phyloP scores from a whole-genome alignment of 1,140 invertebrate genomes.

The Lepidurus packardi region DNA sequence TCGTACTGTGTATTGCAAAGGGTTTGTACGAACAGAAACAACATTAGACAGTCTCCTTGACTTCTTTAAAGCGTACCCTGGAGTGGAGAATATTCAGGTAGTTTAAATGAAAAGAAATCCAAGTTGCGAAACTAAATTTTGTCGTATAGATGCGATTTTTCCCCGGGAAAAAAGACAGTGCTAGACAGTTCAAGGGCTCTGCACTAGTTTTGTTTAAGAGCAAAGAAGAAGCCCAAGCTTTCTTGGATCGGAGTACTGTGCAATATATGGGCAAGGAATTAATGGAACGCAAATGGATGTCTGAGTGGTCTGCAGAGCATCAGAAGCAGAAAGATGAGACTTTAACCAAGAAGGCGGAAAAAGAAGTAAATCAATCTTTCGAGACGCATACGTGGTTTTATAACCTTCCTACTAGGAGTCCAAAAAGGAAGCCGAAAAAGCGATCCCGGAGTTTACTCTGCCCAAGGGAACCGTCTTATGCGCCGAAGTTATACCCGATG shows the following conservation, averaged over 20 bases:
- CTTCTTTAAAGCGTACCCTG: conserved; percentile 65
- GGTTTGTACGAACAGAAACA: conserved; percentile 64
- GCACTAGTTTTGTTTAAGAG: conserved; percentile 77
- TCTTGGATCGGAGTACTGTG: conserved; percentile 57
- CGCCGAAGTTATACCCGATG: neutral
- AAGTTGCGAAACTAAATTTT: neutral
- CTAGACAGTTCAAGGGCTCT: conserved; percentile 78
- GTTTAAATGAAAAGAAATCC: conserved; percentile 39
- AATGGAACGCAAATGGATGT: conserved; percentile 4
- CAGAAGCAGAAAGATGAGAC: conserved; percentile 7
- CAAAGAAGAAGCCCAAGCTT: conserved; percentile 61
- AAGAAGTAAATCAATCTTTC: neutral
- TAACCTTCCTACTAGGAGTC: neutral
- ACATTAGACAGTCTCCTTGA: conserved; percentile 65
- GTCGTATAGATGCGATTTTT: conserved; percentile 59
- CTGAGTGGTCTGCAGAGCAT: conserved; percentile 5
- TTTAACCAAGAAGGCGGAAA: conserved; percentile 17
- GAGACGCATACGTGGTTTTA: neutral
- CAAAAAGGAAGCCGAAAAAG: neutral
- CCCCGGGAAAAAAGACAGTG: conserved; percentile 54
- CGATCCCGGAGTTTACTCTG: neutral
- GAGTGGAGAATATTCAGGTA: conserved; percentile 67
- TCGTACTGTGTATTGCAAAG: conserved; percentile 81
- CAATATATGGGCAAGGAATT: conserved; percentile 68
- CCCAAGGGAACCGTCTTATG: neutral